A percentile compares a stretch with the other conserved stretches of the same genome.
These are phyloP conservation scores for Anniella stebbinsi DNA, from an alignment of 2,797 vertebrate genomes.

Conservation along the genomic window DNA sequence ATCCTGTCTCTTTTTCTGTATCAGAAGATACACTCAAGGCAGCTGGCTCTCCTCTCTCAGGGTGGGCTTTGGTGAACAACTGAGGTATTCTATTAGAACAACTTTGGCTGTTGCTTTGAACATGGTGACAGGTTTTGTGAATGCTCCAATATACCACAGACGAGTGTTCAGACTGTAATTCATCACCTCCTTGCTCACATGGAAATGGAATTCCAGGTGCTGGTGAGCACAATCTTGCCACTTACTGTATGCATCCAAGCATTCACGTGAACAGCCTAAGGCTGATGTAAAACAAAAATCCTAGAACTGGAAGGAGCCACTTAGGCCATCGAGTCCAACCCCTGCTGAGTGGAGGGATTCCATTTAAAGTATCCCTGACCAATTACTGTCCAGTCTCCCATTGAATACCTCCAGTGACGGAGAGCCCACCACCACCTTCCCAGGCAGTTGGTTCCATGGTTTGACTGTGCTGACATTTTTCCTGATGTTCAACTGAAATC, in stretches of 20 bases:
- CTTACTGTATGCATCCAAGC: not conserved
- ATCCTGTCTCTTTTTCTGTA: not conserved
- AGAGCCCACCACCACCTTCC: too few species aligned
- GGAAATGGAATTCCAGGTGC: not conserved
- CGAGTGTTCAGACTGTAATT: not conserved
- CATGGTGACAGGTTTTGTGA: not conserved
- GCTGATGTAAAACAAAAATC: not conserved
- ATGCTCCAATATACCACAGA: not conserved
- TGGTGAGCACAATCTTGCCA: not conserved
- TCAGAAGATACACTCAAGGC: not conserved
- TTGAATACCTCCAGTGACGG: too few species aligned
- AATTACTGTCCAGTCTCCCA: too few species aligned
- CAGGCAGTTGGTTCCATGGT: too few species aligned
- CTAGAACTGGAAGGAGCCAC: too few species aligned
- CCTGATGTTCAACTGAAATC: too few species aligned
- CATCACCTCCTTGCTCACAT: not conserved
- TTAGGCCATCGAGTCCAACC: too few species aligned
- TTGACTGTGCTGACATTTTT: too few species aligned
- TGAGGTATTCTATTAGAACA: not conserved
- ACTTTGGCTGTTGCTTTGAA: not conserved
- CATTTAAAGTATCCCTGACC: too few species aligned
- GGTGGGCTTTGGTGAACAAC: not conserved
- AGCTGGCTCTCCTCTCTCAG: not conserved
- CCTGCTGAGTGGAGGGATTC: too few species aligned
- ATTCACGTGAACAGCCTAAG: not conserved